These are phyloP conservation scores for Pelvicachromis taeniatus DNA, from an alignment of 2,113 vertebrate species.

Conservation along the genomic window DNA sequence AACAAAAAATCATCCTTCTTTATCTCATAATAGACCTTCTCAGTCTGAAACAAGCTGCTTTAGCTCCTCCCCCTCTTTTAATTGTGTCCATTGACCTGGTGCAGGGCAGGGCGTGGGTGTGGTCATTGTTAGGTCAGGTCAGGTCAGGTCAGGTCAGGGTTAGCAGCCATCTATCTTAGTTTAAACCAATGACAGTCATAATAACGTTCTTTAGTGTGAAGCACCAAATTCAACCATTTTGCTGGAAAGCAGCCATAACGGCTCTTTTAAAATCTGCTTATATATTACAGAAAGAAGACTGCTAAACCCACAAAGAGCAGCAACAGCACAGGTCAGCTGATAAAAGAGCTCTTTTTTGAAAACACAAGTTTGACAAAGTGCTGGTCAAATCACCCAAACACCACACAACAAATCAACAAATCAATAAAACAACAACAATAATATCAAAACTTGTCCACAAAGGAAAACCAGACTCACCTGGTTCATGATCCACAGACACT, in stretches of 20 bases:
- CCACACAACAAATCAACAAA: too few relatives aligned
- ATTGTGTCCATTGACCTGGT: background rate
- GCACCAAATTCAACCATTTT: background rate
- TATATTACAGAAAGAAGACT: background rate
- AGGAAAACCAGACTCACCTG: background rate
- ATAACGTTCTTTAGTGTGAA: background rate
- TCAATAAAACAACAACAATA: too few relatives aligned
- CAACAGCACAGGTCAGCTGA: background rate
- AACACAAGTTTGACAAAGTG: background rate
- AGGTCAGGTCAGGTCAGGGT: background rate
- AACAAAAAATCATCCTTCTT: background rate
- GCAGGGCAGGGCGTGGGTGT: background rate
- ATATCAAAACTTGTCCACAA: background rate
- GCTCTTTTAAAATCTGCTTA: background rate
- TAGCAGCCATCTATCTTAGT: background rate
- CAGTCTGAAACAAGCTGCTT: background rate
- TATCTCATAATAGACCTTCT: background rate
- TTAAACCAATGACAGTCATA: background rate
- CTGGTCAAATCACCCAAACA: too few relatives aligned
- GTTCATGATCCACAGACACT: background rate
- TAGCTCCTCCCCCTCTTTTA: background rate
- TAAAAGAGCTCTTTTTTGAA: background rate
- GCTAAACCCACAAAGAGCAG: background rate
- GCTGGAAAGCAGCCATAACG: background rate
- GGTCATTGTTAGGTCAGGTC: background rate